Conservation (phyloP, 2,797 vertebrate genomes). For the Pogonophryne albipinna region DNA sequence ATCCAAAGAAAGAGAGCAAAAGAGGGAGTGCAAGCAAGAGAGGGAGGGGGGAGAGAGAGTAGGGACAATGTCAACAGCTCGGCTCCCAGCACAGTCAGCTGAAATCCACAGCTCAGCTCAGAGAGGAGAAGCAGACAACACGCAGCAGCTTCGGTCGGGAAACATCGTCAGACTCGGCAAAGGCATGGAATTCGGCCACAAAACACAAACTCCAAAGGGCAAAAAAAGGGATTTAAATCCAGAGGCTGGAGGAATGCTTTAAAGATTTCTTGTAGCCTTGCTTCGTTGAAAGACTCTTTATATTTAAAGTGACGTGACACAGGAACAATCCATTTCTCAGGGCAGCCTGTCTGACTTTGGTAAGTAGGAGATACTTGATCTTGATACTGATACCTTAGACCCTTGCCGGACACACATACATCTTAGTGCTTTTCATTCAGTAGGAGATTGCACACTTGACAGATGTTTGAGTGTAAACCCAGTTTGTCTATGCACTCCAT, state of each 20-base stretch:
- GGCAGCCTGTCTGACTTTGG: conserved; percentile 61
- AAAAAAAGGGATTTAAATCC: conserved; percentile 16
- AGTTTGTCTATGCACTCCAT: conserved; percentile 29
- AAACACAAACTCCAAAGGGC: conserved; percentile 22
- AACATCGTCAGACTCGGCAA: conserved; percentile 33
- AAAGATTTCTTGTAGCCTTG: conserved; percentile 18
- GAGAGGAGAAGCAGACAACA: conserved; percentile 59
- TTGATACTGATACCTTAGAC: conserved; percentile 51
- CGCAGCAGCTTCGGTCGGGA: conserved; percentile 41
- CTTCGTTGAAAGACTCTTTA: conserved; percentile 31
- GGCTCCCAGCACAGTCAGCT: conserved; percentile 81
- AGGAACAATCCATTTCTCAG: conserved; percentile 55
- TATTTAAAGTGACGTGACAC: conserved; percentile 42
- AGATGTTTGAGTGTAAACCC: conserved; percentile 47
- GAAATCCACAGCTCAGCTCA: conserved; percentile 75
- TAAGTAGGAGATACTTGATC: conserved; percentile 74
- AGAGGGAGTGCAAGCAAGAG: conserved; percentile 29
- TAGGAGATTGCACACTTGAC: conserved; percentile 31
- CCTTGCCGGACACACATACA: conserved; percentile 19
- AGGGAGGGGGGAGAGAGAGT: conserved; percentile 43
- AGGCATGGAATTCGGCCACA: conserved; percentile 40
- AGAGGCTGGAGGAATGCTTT: conserved; percentile 33
- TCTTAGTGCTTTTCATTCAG: conserved; percentile 14
- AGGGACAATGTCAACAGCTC: conserved; percentile 81
- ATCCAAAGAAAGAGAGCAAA: conserved; percentile 46